A percentile compares a stretch with the other conserved stretches of the same genome.
phyloP scores from a whole-genome alignment of 30 jellyfish, hydroid and myxozoan genomes.

The Rhopilema esculentum region DNA sequence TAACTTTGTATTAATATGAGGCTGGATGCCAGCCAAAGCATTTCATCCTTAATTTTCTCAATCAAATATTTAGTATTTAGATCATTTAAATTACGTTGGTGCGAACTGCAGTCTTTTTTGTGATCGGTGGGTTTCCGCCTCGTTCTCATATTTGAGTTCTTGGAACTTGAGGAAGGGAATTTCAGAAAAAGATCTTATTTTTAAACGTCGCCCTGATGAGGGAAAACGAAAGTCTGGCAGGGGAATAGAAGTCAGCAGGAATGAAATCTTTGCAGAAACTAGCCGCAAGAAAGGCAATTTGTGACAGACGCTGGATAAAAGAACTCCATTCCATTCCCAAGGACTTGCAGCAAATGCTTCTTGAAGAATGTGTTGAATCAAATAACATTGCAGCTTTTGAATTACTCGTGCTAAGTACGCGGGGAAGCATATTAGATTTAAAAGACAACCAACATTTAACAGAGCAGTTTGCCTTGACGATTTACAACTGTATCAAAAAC shows the following conservation, averaged over 20 bases:
- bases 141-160: too few species aligned
- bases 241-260: neutral
- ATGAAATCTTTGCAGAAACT: constrained; percentile 13
- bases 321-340: neutral
- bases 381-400: constrained; percentile 23
- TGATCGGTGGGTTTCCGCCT: too few species aligned
- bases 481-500: constrained; percentile 1
- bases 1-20: too few species aligned
- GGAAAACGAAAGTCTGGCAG: too few species aligned
- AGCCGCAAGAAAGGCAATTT: constrained; percentile 25
- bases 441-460: constrained; percentile 1
- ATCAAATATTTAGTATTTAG: too few species aligned
- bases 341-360: neutral
- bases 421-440: neutral
- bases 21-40: too few species aligned
- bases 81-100: too few species aligned
- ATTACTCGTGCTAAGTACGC: neutral
- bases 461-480: constrained; percentile 24
- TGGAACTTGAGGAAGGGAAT: too few species aligned
- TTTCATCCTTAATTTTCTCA: too few species aligned
- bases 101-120: too few species aligned
- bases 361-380: constrained; percentile 15
- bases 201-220: too few species aligned
- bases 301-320: constrained; percentile 33
- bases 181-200: too few species aligned